Percentiles rank a stretch among this genome's conserved stretches.
Conservation (phyloP, 2,888 invertebrate species). For the Lasioglossum pauxillum region DNA sequence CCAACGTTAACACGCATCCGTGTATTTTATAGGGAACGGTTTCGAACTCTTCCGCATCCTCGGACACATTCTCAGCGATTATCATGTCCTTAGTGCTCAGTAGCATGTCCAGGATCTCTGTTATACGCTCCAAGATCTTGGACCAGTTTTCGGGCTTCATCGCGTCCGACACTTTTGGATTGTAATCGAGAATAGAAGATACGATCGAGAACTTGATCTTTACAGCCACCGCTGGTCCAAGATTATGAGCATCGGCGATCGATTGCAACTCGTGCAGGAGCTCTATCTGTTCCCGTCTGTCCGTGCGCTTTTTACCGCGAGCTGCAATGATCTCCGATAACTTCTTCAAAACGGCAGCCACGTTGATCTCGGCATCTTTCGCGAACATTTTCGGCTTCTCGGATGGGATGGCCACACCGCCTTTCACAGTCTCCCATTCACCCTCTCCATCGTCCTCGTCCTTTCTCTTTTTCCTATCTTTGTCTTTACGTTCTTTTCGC, state of each 20-base stretch:
- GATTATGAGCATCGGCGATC: slow-evolving; percentile 93
- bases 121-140: slow-evolving; percentile 92
- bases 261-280: slow-evolving; percentile 95
- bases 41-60: slow-evolving; percentile 94
- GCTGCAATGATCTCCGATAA: slow-evolving; percentile 96
- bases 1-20: slow-evolving; percentile 96
- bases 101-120: slow-evolving; percentile 92
- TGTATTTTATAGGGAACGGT: slow-evolving; percentile 91
- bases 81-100: slow-evolving; percentile 90
- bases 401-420: slow-evolving; percentile 92
- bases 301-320: slow-evolving; percentile 97
- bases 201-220: slow-evolving; percentile 97
- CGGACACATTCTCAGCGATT: slow-evolving; percentile 94
- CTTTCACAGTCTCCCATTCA: slow-evolving; percentile 96
- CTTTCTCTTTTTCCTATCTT: slow-evolving; percentile 86
- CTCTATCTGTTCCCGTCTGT: slow-evolving; percentile 97
- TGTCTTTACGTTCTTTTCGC: slow-evolving; percentile 85
- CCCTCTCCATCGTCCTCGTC: slow-evolving; percentile 93
- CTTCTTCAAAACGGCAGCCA: slow-evolving; percentile 96
- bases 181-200: slow-evolving; percentile 98
- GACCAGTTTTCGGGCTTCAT: slow-evolving; percentile 99
- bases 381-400: slow-evolving; percentile 99
- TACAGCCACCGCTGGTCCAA: slow-evolving; percentile 95
- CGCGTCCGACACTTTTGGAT: slow-evolving; percentile 98
- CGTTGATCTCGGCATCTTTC: slow-evolving; percentile 99